Evolutionary conservation across 2,888 invertebrate species (phyloP), one percentile per base, ranked within the genome.

Genomic region (Hemithea aestivaria): DNA sequence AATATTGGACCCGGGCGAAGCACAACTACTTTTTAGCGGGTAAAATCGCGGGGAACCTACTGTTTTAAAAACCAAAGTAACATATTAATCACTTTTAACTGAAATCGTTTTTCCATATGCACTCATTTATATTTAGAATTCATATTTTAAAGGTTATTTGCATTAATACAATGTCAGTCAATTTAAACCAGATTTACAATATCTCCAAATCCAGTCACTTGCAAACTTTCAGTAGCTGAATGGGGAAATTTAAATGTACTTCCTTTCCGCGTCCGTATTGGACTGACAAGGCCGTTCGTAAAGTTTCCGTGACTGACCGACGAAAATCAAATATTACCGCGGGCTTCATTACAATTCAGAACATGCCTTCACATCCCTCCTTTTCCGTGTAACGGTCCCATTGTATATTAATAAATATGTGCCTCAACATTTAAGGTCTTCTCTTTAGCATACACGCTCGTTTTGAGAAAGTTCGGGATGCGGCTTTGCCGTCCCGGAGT

Each of bases 281-380:
- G 24, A 27, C 60, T 64, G 62, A 62, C 61, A 64, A 62, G 60
- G 57, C 53, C 56, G 66, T 66, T 62, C 55, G 61, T 67, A 68
- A 64, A 62, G 54, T 64, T 64, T 62, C 53, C 57, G 58, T 57
- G 53, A 51, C 35, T 53, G 56, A 48, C 59, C 62, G 57, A 51
- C 49, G 48, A 52, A 62, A 60, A 57, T 67, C 64, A 66, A 65
- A 73, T 68, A 66, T 63, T 53, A 62, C 32, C 36, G 61, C 65
- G 60, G 62, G 61, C 57, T 65, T 72, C 73, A 73, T 77, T 73
- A 57, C 53, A 56, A 79, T 79, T 77, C 76, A 56, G 59, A 53
- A 55, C 73, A 65, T 68, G 73, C 60, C 51, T 51, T 51, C 29
- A 11, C 47, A 38, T 44, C 51, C 52, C 47, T 51, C 50, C 35